Evolutionary conservation across 2,888 invertebrate genomes (phyloP).

Genomic region (Tethea ocularis): DNA sequence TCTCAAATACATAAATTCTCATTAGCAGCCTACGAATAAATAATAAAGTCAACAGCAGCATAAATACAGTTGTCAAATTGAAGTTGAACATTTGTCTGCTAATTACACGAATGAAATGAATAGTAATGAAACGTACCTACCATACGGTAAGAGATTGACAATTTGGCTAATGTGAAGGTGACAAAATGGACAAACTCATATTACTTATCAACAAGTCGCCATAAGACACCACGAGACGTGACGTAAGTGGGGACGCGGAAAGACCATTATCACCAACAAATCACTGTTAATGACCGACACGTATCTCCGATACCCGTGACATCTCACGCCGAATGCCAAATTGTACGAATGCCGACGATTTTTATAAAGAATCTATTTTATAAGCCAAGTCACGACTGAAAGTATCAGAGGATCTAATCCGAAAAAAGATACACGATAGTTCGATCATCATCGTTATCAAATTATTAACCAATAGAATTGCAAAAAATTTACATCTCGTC

Average conservation of each 20-base stretch:
- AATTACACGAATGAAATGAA: not conserved
- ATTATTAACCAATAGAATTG: too few species aligned
- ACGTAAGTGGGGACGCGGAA: conserved; percentile 30
- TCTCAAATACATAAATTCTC: too few species aligned
- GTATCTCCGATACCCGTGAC: conserved; percentile 17
- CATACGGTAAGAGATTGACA: conserved; percentile 6
- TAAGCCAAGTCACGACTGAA: not conserved
- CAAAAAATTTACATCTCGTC: too few species aligned
- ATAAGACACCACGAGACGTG: conserved; percentile 20
- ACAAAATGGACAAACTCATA: conserved; percentile 2
- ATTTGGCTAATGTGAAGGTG: conserved; percentile 5
- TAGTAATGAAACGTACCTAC: conserved; percentile 2
- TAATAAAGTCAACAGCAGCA: not conserved
- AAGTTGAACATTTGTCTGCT: not conserved
- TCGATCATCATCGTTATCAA: too few species aligned
- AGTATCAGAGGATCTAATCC: too few species aligned
- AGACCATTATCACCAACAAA: conserved; percentile 52
- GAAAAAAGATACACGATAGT: too few species aligned
- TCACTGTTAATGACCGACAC: conserved; percentile 46
- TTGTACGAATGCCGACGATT: not conserved
- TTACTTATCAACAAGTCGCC: conserved; percentile 10
- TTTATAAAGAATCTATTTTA: not conserved
- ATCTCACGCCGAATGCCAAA: conserved; percentile 8
- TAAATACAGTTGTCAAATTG: not conserved
- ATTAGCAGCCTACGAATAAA: too few species aligned